Base-by-base conservation (phyloP, 2,888 invertebrate genomes). In the Cerastis leucographa region DNA sequence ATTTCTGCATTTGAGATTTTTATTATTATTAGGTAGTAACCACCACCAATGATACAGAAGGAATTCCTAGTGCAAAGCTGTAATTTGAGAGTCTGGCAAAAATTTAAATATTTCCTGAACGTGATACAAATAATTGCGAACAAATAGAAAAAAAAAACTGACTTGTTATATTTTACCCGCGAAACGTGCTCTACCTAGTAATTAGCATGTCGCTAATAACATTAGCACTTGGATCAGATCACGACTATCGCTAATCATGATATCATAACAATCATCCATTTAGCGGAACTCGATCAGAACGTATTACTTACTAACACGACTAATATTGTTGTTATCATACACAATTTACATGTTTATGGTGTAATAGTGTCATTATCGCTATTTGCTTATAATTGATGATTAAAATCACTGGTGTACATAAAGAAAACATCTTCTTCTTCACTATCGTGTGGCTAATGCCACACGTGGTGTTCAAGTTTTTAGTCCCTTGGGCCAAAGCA, bases 61-160 rank as follows among this genome's bases (percentile, higher is more conserved):
- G 11, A 44, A 61, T 40, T 66, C 42, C n/a, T 51, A 35, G 56
- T 8, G 12, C 14, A 19, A 22, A 66, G 5, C 1, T 59, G 8
- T 29, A 59, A 8, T 1, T 17, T 29, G 17, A 59, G 29, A 59
- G 7, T 17, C n/a, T 59, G 35, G 25, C 11, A 7, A 17, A 44
- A 61, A 42, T 19, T 44, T 11, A 6, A 4, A 51, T 12, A 65
- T 69, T 75, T 83, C 75, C 83, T 66, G 56, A 70, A 80, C 76
- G 66, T 80, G 82, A 83, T 78, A 68, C 51, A 62, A 66, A 84
- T 72, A 80, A 80, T 71, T 64, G 35, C 70, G 44, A 42, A 64
- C 19, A 54, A 67, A 61, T 69, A 44, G 19, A 49, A 42, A 29
- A 35, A 29, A 35, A 35, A 74, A 64, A 49, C 80, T 14, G 35